Evolutionary conservation across 2,113 vertebrate genomes (phyloP), one percentile per base, ranked within the genome.

Genomic region (Ciconia maguari): DNA sequence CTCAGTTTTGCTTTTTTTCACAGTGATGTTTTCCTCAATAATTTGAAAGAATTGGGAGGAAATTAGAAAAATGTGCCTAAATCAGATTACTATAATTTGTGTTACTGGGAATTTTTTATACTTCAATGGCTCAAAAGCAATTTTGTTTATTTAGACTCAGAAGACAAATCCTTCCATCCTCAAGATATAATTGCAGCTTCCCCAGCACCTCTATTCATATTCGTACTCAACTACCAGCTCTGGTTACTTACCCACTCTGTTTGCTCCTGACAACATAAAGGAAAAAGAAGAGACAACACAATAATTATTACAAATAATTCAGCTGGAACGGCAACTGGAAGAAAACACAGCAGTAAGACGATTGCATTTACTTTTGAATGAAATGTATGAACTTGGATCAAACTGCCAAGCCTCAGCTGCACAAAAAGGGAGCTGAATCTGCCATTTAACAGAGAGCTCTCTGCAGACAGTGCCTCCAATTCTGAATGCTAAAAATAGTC

Each of bases 211-310:
- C 62, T 90, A 82, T 66, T 93, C 61, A n/a, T 69, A 75, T 54
- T 79, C 52, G 26, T 65, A 83, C 68, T 93, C 51, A 93, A 83
- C 68, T 86, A 87, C 30, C 32, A 91, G 64, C 83, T 93, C 76
- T 89, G 61, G 71, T 97, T 96, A 98, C 98, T 99, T 99, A 99
- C 98, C 98, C 91, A 99, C 98, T 98, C 97, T 98, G 98, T 98
- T 98, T 97, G 98, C 96, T 97, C 98, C 98, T 99, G 98, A 92
- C 93, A 98, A 98, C 96, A 96, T 84, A 94, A 97, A 98, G 97
- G 95, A 97, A 96, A 97, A 96, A 96, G 79, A 95, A 97, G 82
- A 97, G 84, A 97, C 84, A 94, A 97, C 78, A 97, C 58, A 83
- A 55, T 88, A 95, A 95, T 95, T 97, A 97, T 16, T 91, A 96